Conservation (phyloP, 1,140 invertebrate genomes). For the Sarcophaga bullata region DNA sequence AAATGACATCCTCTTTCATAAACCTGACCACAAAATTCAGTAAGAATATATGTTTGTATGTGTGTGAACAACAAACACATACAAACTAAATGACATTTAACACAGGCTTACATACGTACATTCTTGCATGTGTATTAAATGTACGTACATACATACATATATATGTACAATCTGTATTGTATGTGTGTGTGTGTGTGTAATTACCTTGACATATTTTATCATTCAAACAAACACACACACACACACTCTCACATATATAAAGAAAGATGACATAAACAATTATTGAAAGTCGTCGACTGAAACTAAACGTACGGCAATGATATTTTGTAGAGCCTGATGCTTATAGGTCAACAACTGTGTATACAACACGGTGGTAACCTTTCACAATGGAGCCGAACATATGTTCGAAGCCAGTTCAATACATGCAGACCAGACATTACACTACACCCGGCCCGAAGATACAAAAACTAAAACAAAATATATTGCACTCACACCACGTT, state of each 20-base stretch:
- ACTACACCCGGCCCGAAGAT: not conserved
- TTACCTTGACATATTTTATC: slow-evolving; percentile 2
- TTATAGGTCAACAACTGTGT: not conserved
- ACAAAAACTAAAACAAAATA: not conserved
- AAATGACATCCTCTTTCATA: too few species aligned
- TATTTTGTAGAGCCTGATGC: not conserved
- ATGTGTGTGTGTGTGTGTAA: too few species aligned
- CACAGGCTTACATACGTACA: too few species aligned
- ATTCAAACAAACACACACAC: not conserved
- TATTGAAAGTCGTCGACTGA: slow-evolving; percentile 1
- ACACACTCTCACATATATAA: not conserved
- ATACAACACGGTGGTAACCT: not conserved
- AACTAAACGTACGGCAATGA: not conserved
- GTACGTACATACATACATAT: too few species aligned
- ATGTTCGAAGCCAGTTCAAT: not conserved
- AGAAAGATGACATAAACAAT: not conserved
- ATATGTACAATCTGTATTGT: too few species aligned
- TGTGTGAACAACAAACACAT: too few species aligned
- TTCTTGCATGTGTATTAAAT: too few species aligned
- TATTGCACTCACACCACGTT: not conserved
- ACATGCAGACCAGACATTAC: not conserved
- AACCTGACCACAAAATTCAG: too few species aligned
- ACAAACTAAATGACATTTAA: too few species aligned
- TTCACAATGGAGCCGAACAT: not conserved
- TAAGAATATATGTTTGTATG: too few species aligned